These are phyloP conservation scores for Sebastes iracundus DNA, from an alignment of 2,797 vertebrate species.

Conservation along the genomic window DNA sequence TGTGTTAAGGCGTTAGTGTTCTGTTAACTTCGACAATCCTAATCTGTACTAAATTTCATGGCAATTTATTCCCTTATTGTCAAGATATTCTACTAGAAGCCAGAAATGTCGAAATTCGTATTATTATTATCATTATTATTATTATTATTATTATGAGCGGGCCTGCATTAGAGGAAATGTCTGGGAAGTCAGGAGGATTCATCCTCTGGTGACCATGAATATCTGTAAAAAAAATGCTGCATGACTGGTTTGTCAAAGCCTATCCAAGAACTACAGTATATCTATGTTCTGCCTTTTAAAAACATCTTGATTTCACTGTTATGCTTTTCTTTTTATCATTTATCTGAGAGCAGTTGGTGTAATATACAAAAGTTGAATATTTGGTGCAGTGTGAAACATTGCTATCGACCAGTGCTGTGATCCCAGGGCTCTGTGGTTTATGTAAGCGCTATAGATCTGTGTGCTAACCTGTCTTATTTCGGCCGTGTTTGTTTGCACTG, in stretches of 20 bases:
- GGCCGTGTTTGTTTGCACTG: constrained; percentile 13
- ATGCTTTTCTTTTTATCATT: neutral
- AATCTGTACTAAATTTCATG: too few relatives aligned
- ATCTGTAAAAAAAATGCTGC: neutral
- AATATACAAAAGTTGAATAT: constrained; percentile 5
- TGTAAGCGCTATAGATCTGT: constrained; percentile 37
- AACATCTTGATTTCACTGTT: neutral
- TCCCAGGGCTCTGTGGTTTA: constrained; percentile 20
- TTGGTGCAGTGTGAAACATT: neutral
- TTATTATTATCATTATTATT: too few relatives aligned
- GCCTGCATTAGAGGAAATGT: neutral
- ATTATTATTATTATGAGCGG: too few relatives aligned
- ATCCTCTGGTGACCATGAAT: neutral
- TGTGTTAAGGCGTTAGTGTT: too few relatives aligned
- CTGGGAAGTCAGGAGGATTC: neutral
- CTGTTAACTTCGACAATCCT: too few relatives aligned
- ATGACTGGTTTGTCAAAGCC: neutral
- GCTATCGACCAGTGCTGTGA: neutral
- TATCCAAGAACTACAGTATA: neutral
- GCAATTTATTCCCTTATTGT: too few relatives aligned
- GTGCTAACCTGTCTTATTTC: constrained; percentile 25
- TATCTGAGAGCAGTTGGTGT: neutral
- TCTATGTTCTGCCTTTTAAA: neutral
- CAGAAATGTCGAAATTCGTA: too few relatives aligned
- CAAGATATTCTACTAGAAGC: too few relatives aligned